phyloP scores from a whole-genome alignment of 2,113 vertebrate species.

The Columba livia region DNA sequence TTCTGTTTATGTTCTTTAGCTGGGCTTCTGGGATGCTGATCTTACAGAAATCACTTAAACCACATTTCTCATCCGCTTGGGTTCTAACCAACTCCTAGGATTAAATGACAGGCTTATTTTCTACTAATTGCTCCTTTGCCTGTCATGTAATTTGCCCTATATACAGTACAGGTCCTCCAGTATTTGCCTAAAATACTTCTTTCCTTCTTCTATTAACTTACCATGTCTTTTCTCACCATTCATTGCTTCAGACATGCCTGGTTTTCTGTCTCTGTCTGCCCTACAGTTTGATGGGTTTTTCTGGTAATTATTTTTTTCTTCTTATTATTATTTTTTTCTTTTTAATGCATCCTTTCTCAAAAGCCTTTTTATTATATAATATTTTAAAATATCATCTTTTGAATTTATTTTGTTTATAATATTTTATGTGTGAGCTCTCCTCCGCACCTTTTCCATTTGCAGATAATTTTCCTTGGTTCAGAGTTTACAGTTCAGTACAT shows the following conservation, averaged over 20 bases:
- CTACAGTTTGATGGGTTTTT: neutral
- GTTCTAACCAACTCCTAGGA: slow-evolving; percentile 35
- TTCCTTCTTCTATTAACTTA: neutral
- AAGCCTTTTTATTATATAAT: neutral
- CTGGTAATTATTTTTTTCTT: neutral
- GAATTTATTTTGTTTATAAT: neutral
- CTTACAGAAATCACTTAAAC: slow-evolving; percentile 57
- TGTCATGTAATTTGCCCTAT: slow-evolving; percentile 51
- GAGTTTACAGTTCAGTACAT: neutral
- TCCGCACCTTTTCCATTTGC: neutral
- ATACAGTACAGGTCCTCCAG: slow-evolving; percentile 15
- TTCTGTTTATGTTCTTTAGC: slow-evolving; percentile 52
- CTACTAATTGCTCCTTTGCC: slow-evolving; percentile 38
- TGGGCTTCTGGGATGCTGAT: slow-evolving; percentile 44
- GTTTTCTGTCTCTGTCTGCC: neutral
- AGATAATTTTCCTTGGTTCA: neutral
- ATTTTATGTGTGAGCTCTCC: neutral
- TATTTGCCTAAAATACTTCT: neutral
- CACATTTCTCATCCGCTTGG: slow-evolving; percentile 45
- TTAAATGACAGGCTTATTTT: slow-evolving; percentile 66
- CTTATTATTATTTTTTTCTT: neutral
- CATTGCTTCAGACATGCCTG: neutral
- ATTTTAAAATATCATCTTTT: neutral
- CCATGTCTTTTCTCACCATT: neutral
- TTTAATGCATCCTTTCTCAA: neutral